Base-by-base conservation (phyloP, 2,797 vertebrate genomes). In the Fringilla coelebs region DNA sequence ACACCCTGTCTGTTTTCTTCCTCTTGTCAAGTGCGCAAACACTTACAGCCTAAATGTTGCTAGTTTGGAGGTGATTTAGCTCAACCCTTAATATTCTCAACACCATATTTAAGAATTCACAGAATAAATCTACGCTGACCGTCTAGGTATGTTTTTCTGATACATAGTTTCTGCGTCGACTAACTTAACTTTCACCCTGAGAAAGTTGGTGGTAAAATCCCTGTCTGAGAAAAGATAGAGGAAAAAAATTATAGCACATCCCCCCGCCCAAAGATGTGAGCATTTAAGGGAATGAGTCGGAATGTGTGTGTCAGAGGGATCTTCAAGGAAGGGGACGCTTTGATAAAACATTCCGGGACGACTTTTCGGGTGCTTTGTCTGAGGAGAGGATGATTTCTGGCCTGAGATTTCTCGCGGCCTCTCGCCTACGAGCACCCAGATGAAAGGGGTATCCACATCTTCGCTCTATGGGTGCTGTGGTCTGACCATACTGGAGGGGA, bases 1-100 rank as follows among this genome's bases (percentile, higher is more conserved):
- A 2, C 48, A 26, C 17, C 7, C 9, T 5, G 14, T 25, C 54
- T 11, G 25, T 13, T 20, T 25, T 16, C 34, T 52, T 41, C 15
- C 62, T n/a, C 36, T 34, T 28, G 66, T 17, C 38, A 32, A 43
- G 26, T 2, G 22, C 1, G 0, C 5, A 7, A 83, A 60, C 0
- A 3, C 43, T 51, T 63, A 16, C 28, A 72, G 66, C 70, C 70
- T 22, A n/a, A 36, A 15, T 8, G 11, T 10, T 63, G 46, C 13
- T 48, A 11, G 5, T 60, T 60, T 25, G 45, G 22, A 31, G 41
- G 15, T 16, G 40, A 12, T 40, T 73, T 32, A 65, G 54, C 25
- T 57, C 36, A 41, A 18, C 15, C n/a, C 46, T 43, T 52, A 18
- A 6, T 28, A 29, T 22, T 61, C 32, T 65, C 49, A 48, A 24